Conservation (phyloP, 2,113 vertebrate genomes). For the Centropus unirufus region DNA sequence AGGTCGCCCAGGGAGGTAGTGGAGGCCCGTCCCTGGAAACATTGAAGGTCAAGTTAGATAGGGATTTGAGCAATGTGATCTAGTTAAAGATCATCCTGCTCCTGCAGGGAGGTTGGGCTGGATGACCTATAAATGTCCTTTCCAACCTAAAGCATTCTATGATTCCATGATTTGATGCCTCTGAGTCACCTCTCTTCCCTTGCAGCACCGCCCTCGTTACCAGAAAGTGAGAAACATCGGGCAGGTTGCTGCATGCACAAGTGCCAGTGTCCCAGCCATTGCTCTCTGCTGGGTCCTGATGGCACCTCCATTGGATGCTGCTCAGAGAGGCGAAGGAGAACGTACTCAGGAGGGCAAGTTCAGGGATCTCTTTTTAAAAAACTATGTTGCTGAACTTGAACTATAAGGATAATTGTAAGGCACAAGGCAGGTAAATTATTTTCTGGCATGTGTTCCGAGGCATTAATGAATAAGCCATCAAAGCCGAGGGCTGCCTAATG, state of each 20-base stretch:
- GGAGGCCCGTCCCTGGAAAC: no score
- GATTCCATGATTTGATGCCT: no score
- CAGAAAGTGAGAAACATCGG: fast-evolving
- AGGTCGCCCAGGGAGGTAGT: no score
- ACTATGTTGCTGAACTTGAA: background rate
- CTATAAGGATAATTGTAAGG: background rate
- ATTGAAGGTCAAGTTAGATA: no score
- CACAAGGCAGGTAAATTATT: background rate
- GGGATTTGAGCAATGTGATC: no score
- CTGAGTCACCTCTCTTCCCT: background rate
- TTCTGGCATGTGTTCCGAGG: background rate
- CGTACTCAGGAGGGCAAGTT: fast-evolving
- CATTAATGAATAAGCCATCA: background rate
- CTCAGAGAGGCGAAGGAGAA: fast-evolving
- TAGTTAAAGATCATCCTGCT: no score
- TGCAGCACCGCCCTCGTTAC: fast-evolving
- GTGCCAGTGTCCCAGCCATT: fast-evolving
- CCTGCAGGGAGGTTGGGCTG: no score
- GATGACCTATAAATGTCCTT: no score
- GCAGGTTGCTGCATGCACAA: fast-evolving
- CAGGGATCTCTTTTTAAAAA: background rate
- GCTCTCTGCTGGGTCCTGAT: fast-evolving
- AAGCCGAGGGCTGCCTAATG: background rate
- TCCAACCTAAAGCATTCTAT: no score
- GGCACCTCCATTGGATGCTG: fast-evolving